Base-by-base conservation (phyloP, 2,113 vertebrate genomes). In the Pygoscelis antarcticus region DNA sequence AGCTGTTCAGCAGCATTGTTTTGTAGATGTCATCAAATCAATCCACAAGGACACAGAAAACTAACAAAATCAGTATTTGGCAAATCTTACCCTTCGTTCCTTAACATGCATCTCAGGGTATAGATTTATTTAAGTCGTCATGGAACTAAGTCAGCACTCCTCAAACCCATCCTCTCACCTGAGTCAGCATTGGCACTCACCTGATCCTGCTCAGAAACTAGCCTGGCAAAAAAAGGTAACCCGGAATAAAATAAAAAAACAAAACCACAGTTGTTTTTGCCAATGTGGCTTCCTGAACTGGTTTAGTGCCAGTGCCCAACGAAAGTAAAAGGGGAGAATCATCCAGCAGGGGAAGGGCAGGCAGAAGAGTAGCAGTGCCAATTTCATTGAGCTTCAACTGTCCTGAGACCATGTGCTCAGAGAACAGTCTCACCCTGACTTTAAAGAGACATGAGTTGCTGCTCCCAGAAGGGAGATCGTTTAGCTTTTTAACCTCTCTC, bases 161-260 rank as follows among this genome's bases (percentile, higher is more conserved):
- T 79, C 52, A 85, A 90, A 87, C 34, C 34, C 78, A 69, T 47
- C 44, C 40, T 40, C 81, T n/a, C 57, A 44, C 89, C 84, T 93
- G 93, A 96, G 78, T 97, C 95, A 96, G 96, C 95, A 54, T 36
- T 93, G 93, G 90, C 87, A 95, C 46, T 54, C 66, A 64, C 65
- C 34, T 15, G n/a, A 61, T 61, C 75, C 90, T 69, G 95, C 74
- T 70, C 71, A 76, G 70, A 95, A 93, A 93, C 69, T 10, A 76
- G 74, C 54, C 75, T 74, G 82, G 85, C 81, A 87, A 76, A 89
- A 89, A 83, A 87, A 83, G 49, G 54, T 86, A 76, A 92, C 72
- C 27, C 10, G 1, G 51, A 62, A 57, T 44, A 83, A 91, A 86
- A 80, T 49, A 64, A 75, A 90, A 23, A 30, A 84, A 42, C 42